These are phyloP conservation scores for Falco rusticolus DNA, from an alignment of 2,797 vertebrate species.

Conservation along the genomic window DNA sequence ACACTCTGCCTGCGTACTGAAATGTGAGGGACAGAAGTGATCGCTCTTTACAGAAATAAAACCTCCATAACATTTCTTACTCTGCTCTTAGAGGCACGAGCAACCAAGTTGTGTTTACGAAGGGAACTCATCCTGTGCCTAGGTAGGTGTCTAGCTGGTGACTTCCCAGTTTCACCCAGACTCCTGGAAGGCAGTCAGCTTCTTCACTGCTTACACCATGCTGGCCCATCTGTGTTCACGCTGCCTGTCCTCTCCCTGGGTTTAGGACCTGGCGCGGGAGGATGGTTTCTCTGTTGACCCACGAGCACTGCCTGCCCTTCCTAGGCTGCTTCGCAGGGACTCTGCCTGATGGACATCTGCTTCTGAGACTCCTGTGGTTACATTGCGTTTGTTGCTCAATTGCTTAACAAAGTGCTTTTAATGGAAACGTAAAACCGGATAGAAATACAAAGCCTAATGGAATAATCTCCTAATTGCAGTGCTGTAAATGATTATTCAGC, in stretches of 20 bases:
- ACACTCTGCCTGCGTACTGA: accelerated
- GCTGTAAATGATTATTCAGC: conserved; percentile 10
- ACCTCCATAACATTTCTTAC: not conserved
- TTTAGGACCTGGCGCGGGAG: not conserved
- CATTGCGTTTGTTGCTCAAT: not conserved
- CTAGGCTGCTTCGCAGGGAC: not conserved
- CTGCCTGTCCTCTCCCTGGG: not conserved
- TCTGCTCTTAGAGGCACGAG: not conserved
- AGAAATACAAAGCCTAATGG: conserved; percentile 42
- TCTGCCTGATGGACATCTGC: not conserved
- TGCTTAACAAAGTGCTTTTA: conserved; percentile 48
- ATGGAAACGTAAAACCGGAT: conserved; percentile 31
- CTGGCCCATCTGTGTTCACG: accelerated
- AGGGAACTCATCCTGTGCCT: not conserved
- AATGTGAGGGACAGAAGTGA: not conserved
- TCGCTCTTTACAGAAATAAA: not conserved
- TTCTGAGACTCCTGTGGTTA: not conserved
- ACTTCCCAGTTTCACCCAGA: not conserved
- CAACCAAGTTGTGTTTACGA: not conserved
- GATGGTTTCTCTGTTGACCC: not conserved
- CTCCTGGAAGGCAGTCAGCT: not conserved
- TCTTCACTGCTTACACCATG: accelerated
- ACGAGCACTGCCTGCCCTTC: not conserved
- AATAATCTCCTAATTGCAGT: conserved; percentile 48
- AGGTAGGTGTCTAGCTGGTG: not conserved